Base-by-base conservation (phyloP, 2,113 vertebrate genomes). In the Daboia siamensis region DNA sequence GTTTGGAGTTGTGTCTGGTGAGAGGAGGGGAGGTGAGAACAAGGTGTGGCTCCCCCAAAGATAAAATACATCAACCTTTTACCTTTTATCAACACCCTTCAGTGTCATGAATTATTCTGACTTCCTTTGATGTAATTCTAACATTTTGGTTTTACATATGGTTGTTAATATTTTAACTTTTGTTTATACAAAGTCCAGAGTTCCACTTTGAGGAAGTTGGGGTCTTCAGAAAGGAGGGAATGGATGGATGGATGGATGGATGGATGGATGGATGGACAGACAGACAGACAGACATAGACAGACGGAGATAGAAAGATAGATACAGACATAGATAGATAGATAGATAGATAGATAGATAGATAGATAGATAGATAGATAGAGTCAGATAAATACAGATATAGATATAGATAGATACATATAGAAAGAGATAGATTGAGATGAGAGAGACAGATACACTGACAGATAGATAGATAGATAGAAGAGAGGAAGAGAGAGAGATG, bases 401-500 rank as follows among this genome's bases (percentile, higher is more conserved):
- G n/a, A n/a, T n/a, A 23, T 57, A 2, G 56, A 57, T 9, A 59
- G 59, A 26, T 11, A 61, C 24, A 29, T 11, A 26, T 24, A 11
- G 11, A 11, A 9, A 4, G 29, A 12, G 59, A 29, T 11, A 12
- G 61, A 29, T 12, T 1, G 59, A 64, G 59, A 61, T 61, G 59
- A 64, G 59, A 61, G 26, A 11, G 59, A 26, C 11, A 11, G 59
- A 26, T 3, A 55, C 3, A 54, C 0, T 4, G 54, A 55, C 7
- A 1, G 20, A 56, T 56, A 4, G 5, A 56, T 21, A 15, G 52
- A 54, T 12, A 3, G 11, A 54, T 13, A 54, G 54, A 17, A 55
- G 54, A 12, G 0, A 1, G 10, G n/a, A n/a, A n/a, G n/a, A 64
- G 12, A 2, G 10, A 15, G 1, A 69, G 61, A 13, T 0, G 5